Base-by-base conservation (phyloP, 1,140 invertebrate species). In the Andricus grossulariae region DNA sequence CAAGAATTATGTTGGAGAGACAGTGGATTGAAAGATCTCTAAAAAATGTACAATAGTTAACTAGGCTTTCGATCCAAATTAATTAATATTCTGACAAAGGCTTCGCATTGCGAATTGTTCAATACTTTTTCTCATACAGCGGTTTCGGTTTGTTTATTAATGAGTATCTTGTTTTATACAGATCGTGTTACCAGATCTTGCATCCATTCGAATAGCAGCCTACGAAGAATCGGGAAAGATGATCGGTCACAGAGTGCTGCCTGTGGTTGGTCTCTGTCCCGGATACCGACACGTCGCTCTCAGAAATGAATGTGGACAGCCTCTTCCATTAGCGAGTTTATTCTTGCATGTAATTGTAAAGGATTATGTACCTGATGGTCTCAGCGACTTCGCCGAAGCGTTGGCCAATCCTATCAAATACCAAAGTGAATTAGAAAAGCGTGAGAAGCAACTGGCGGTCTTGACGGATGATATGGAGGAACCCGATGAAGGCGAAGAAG, bases 341-440 rank as follows among this genome's bases (percentile, higher is more conserved):
- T 98, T 99, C 90, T 94, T 99, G 39, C 95, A 97, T 81, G 96
- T 99, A 45, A 95, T 96, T 45, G 96, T 99, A 15, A 99, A 99
- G 90, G 97, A 98, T 88, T 99, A 99, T 89, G 98, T 99, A 45
- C 99, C 99, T 1, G 97, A 99, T 89, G 97, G 94, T 80, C 93
- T 97, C 71, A 97, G 96, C 77, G 97, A 98, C 86, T 95, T 99
- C 88, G 99, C 99, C 5, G 98, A 99, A 90, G 98, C 98, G 6
- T 90, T 99, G 75, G 98, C 98, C 12, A 99, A 99, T 92, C 99
- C 98, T 0, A 98, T 99, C 78, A 98, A 99, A 87, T 99, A 98
- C 91, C 97, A 99, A 89, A 98, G 96, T 84, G 96, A 98, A 90
- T 89, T 96, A 77, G 97, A 99, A 85, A 99, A 98, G 89, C 94